Evolutionary conservation across 2,888 invertebrate genomes (phyloP).

Genomic region (Drosophila subsilvestris): DNA sequence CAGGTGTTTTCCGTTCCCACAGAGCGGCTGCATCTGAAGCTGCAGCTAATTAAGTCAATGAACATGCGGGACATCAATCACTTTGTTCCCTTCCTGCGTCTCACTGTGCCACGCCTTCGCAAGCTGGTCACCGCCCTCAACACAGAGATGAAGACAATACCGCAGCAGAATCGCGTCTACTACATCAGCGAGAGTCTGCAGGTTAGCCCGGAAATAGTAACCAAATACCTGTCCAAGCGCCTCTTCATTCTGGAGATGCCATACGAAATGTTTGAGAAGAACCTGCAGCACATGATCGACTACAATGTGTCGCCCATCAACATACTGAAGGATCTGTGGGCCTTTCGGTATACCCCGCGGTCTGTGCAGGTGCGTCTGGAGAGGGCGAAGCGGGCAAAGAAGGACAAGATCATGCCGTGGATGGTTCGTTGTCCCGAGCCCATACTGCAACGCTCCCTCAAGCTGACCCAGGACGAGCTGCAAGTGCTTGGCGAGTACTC

Average conservation of each 20-base stretch:
- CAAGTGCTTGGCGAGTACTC: constrained; percentile 85
- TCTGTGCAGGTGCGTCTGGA: constrained; percentile 85
- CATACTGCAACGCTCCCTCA: constrained; percentile 85
- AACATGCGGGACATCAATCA: constrained; percentile 85
- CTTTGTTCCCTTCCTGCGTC: constrained; percentile 85
- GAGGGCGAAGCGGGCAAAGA: constrained; percentile 84
- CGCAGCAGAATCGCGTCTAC: constrained; percentile 86
- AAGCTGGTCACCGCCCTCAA: constrained; percentile 67
- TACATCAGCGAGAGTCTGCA: constrained; percentile 85
- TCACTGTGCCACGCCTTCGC: constrained; percentile 82
- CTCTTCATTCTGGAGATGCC: constrained; percentile 86
- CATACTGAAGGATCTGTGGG: constrained; percentile 87
- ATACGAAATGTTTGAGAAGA: constrained; percentile 85
- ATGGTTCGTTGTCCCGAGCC: constrained; percentile 87
- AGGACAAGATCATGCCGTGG: constrained; percentile 87
- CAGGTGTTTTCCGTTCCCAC: neutral
- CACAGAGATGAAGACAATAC: constrained; percentile 84
- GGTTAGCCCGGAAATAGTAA: constrained; percentile 84
- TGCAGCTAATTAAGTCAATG: constrained; percentile 83
- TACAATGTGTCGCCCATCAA: constrained; percentile 86
- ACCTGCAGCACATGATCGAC: constrained; percentile 85
- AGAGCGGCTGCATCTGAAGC: constrained; percentile 82
- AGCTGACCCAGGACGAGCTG: constrained; percentile 82
- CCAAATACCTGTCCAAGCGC: constrained; percentile 85
- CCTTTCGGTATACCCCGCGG: constrained; percentile 86